phyloP scores from a whole-genome alignment of 2,888 invertebrate genomes.

The Stratiomys singularior region DNA sequence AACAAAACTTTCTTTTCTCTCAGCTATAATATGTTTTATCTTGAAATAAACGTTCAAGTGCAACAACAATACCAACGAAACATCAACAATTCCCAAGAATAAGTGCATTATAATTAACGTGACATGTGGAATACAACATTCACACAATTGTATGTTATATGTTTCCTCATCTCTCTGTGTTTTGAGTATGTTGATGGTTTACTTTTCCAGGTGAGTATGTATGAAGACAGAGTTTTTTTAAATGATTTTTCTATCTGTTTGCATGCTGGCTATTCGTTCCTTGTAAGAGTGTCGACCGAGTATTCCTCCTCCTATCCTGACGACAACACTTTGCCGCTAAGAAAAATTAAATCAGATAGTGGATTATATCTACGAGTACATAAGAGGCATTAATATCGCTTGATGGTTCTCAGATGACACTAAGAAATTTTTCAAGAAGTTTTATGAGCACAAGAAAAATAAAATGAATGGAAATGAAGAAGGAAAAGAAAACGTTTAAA shows the following conservation, averaged over 20 bases:
- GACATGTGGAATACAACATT: constrained; percentile 6
- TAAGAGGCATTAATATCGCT: constrained; percentile 36
- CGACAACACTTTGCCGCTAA: too few species aligned
- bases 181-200: too few species aligned
- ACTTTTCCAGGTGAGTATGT: too few species aligned
- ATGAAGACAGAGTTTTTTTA: not conserved
- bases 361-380: not conserved
- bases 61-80: not conserved
- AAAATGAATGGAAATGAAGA: too few species aligned
- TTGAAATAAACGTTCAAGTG: not conserved
- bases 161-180: not conserved
- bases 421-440: not conserved
- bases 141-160: not conserved
- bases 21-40: not conserved
- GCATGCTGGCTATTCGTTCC: not conserved
- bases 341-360: too few species aligned
- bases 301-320: not conserved
- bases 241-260: not conserved
- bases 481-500: too few species aligned
- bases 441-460: too few species aligned
- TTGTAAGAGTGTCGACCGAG: not conserved
- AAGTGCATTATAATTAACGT: constrained; percentile 31
- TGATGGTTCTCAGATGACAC: constrained; percentile 34
- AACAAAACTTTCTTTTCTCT: not conserved
- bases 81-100: not conserved